Evolutionary conservation across 2,797 vertebrate species (phyloP).

Genomic region (Microtus agrestis): DNA sequence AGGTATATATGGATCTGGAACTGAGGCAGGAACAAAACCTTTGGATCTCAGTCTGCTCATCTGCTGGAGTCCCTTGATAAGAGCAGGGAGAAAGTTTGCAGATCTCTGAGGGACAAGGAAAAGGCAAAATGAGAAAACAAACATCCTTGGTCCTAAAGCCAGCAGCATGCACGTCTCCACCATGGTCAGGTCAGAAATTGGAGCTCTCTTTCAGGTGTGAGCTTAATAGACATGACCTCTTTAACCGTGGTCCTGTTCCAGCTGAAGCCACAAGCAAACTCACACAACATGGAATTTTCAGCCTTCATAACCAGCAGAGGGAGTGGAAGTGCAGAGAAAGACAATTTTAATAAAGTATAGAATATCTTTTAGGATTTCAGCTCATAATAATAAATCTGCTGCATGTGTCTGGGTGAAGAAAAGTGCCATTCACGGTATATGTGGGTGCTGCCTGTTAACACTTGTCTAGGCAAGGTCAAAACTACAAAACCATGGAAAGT

Average conservation of each 20-base stretch:
- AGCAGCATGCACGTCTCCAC: not conserved
- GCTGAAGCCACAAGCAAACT: not conserved
- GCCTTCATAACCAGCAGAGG: conserved; percentile 74
- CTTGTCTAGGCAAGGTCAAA: not conserved
- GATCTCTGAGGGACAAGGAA: not conserved
- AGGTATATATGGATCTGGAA: not conserved
- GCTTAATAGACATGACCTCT: not conserved
- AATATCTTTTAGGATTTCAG: conserved; percentile 29
- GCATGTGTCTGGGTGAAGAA: not conserved
- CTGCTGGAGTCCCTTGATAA: not conserved
- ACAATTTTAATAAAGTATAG: not conserved
- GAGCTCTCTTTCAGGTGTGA: not conserved
- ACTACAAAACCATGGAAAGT: not conserved
- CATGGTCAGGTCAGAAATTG: not conserved
- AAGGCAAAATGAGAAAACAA: not conserved
- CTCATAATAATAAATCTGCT: conserved; percentile 8
- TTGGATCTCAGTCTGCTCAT: not conserved
- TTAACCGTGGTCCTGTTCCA: not conserved
- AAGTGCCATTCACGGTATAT: not conserved
- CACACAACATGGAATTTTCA: not conserved
- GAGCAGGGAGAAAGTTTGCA: not conserved
- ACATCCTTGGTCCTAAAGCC: not conserved
- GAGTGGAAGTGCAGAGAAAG: conserved; percentile 69
- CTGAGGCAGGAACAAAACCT: not conserved
- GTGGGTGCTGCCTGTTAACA: not conserved